These are phyloP conservation scores for Odontothrips loti DNA, from an alignment of 2,888 invertebrate genomes.

Conservation along the genomic window DNA sequence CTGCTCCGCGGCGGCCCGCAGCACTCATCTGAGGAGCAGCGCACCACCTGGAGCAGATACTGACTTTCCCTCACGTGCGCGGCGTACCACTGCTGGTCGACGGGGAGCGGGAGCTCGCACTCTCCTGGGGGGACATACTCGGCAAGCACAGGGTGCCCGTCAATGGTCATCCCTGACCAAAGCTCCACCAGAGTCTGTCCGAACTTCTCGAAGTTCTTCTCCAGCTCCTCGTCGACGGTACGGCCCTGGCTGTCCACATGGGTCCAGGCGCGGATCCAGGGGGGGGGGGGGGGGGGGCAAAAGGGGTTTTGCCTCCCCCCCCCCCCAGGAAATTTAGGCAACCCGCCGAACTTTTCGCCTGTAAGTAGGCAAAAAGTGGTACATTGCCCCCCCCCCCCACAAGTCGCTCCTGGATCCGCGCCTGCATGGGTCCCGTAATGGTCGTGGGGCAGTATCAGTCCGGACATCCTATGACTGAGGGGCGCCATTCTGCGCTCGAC, in stretches of 20 bases:
- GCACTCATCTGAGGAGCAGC: conserved; percentile 28
- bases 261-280: too few relatives aligned
- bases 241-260: conserved; percentile 41
- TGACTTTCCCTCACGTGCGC: conserved; percentile 32
- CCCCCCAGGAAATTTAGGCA: too few relatives aligned
- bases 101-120: conserved; percentile 10
- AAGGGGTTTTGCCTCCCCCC: too few relatives aligned
- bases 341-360: too few relatives aligned
- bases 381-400: too few relatives aligned
- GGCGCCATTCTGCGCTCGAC: conserved; percentile 45
- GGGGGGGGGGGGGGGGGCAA: too few relatives aligned
- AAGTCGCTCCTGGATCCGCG: too few relatives aligned
- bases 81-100: conserved; percentile 30
- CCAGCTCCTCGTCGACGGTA: conserved; percentile 42
- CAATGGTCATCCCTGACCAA: conserved; percentile 42
- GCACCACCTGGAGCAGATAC: conserved; percentile 32
- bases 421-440: conserved; percentile 41
- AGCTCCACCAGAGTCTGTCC: conserved; percentile 43
- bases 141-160: conserved; percentile 38
- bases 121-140: conserved; percentile 30
- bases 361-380: too few relatives aligned
- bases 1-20: conserved; percentile 30
- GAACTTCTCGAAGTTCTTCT: conserved; percentile 43
- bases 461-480: conserved; percentile 42
- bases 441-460: conserved; percentile 43